These are phyloP conservation scores for Phoenoteleia sp. DNA, from an alignment of 2,888 invertebrate genomes.

Conservation along the genomic window DNA sequence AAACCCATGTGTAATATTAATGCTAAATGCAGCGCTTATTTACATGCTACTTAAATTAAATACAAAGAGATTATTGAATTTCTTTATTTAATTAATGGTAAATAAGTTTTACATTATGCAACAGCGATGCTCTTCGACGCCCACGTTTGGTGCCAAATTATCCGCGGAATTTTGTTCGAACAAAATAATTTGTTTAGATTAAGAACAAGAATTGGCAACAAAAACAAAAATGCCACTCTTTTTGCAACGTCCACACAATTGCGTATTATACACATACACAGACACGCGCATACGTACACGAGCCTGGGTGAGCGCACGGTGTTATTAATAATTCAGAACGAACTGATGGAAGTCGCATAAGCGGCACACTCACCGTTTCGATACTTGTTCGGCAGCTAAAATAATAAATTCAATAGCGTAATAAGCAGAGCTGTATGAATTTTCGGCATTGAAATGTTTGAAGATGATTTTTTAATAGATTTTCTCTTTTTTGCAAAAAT, in stretches of 20 bases:
- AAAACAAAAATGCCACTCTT: constrained; percentile 33
- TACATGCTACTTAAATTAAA: too few species aligned
- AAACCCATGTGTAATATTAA: too few species aligned
- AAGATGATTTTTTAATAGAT: too few species aligned
- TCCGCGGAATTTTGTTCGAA: constrained; percentile 39
- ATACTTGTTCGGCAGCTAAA: constrained; percentile 84
- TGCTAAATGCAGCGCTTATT: too few species aligned
- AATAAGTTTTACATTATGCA: constrained; percentile 3
- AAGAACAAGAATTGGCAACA: constrained; percentile 17
- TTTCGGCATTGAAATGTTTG: neutral
- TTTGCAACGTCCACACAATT: constrained; percentile 20
- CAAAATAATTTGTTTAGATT: constrained; percentile 31
- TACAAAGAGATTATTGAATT: constrained; percentile 8
- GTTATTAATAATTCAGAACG: constrained; percentile 71
- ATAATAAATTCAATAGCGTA: constrained; percentile 80
- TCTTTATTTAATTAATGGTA: constrained; percentile 6
- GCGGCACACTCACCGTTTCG: constrained; percentile 81
- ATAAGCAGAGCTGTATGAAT: constrained; percentile 65
- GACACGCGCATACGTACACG: constrained; percentile 61
- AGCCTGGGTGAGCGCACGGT: constrained; percentile 61
- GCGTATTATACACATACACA: constrained; percentile 31
- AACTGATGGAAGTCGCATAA: constrained; percentile 68
- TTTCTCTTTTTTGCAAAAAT: constrained; percentile 21
- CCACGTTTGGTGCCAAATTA: constrained; percentile 19
- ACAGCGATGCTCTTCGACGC: neutral